phyloP scores from a whole-genome alignment of 1,140 invertebrate species.

The Onthophagus taurus region DNA sequence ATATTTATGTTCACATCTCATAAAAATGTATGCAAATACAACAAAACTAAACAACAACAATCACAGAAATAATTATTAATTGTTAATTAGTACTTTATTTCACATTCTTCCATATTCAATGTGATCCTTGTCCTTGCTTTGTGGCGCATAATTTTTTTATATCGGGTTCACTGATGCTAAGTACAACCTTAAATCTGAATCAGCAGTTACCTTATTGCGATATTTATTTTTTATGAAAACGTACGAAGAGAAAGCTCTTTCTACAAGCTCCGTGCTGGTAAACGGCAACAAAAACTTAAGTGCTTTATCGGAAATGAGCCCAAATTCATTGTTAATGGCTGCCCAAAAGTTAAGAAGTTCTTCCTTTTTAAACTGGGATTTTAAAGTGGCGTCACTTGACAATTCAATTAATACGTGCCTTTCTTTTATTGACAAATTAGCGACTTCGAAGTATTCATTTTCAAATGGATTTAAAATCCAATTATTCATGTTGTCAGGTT shows the following conservation, averaged over 20 bases:
- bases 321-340: not conserved
- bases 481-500: not conserved
- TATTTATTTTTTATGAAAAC: conserved; percentile 9
- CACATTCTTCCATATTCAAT: not conserved
- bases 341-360: conserved; percentile 9
- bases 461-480: not conserved
- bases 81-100: too few relatives aligned
- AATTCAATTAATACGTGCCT: not conserved
- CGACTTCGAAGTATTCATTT: not conserved
- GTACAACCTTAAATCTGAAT: conserved; percentile 3
- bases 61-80: too few relatives aligned
- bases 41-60: too few relatives aligned
- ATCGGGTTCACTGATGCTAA: not conserved
- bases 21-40: too few relatives aligned
- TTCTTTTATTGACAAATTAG: conserved; percentile 2
- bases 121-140: conserved; percentile 3
- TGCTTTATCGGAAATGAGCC: not conserved
- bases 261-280: conserved; percentile 1
- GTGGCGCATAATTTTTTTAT: not conserved
- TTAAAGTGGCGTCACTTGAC: not conserved
- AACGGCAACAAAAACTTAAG: conserved; percentile 12
- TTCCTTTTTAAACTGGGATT: not conserved
- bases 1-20: too few relatives aligned
- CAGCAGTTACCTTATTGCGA: conserved; percentile 3
- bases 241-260: conserved; percentile 5